phyloP scores from a whole-genome alignment of 2,888 invertebrate species.

The Pedicia rivosa region DNA sequence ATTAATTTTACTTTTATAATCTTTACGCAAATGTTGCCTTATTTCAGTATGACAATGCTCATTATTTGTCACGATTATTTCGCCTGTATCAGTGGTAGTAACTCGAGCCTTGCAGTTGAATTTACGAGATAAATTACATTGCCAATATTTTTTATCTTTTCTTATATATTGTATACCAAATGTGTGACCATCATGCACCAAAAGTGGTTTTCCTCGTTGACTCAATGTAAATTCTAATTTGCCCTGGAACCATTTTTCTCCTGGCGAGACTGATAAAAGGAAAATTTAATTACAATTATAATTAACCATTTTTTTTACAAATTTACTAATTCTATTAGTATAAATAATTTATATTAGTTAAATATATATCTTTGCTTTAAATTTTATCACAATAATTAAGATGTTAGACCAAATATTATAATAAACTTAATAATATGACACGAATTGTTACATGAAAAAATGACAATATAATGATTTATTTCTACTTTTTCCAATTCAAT shows the following conservation, averaged over 20 bases:
- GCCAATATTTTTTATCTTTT: conserved; percentile 33
- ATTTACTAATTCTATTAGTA: too few relatives aligned
- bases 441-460: too few relatives aligned
- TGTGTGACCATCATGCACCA: conserved; percentile 31
- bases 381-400: too few relatives aligned
- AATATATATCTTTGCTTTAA: too few relatives aligned
- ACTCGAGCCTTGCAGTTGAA: conserved; percentile 33
- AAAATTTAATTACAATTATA: too few relatives aligned
- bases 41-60: conserved; percentile 34
- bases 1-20: conserved; percentile 27
- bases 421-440: too few relatives aligned
- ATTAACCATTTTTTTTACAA: too few relatives aligned
- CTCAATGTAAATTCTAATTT: conserved; percentile 33
- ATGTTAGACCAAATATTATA: too few relatives aligned
- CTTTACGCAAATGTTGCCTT: conserved; percentile 30
- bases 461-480: too few relatives aligned
- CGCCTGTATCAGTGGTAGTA: conserved; percentile 27
- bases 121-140: conserved; percentile 31
- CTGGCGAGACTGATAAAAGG: conserved; percentile 25
- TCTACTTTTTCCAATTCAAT: too few relatives aligned
- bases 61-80: conserved; percentile 29
- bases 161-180: conserved; percentile 32
- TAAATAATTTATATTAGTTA: too few relatives aligned
- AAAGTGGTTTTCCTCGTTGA: conserved; percentile 29
- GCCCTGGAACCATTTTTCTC: conserved; percentile 32